Evolutionary conservation across 2,113 vertebrate genomes (phyloP).

Genomic region (Halichoeres trimaculatus): DNA sequence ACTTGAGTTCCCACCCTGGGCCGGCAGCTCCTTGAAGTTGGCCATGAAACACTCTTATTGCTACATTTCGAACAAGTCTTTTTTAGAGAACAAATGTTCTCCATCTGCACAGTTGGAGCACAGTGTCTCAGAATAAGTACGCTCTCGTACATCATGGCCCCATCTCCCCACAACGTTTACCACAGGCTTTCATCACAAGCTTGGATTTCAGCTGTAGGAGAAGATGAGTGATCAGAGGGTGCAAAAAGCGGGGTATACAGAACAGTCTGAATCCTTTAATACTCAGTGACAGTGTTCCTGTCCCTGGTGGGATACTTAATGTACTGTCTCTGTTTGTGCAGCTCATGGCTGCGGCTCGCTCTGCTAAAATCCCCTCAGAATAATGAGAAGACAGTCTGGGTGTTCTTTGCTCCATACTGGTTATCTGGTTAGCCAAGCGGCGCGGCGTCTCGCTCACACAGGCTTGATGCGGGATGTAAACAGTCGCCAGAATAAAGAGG

Average conservation of each 20-base stretch:
- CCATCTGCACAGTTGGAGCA: slow-evolving; percentile 3
- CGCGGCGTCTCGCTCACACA: slow-evolving; percentile 13
- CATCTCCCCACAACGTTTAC: slow-evolving; percentile 25
- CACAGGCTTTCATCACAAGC: background rate
- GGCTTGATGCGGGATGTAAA: slow-evolving; percentile 43
- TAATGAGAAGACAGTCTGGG: slow-evolving; percentile 40
- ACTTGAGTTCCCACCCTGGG: background rate
- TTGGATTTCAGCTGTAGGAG: slow-evolving; percentile 19
- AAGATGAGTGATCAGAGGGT: slow-evolving; percentile 21
- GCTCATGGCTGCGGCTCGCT: slow-evolving; percentile 34
- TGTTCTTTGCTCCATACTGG: slow-evolving; percentile 26
- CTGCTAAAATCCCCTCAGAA: slow-evolving; percentile 45
- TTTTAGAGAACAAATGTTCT: background rate
- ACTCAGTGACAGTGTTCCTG: slow-evolving; percentile 24
- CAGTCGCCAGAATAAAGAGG: slow-evolving; percentile 40
- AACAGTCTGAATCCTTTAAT: slow-evolving; percentile 37
- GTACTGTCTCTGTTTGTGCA: slow-evolving; percentile 46
- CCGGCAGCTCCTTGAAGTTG: background rate
- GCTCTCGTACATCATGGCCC: background rate
- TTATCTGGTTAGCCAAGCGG: slow-evolving; percentile 49
- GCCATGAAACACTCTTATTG: slow-evolving; percentile 4
- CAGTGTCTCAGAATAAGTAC: background rate
- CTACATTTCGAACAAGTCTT: slow-evolving; percentile 12
- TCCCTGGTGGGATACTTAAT: slow-evolving; percentile 30
- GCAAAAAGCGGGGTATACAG: slow-evolving; percentile 4